Evolutionary conservation across 1,140 invertebrate species (phyloP), one percentile per base, ranked within the genome.

Genomic region (Epicauta chinensis): DNA sequence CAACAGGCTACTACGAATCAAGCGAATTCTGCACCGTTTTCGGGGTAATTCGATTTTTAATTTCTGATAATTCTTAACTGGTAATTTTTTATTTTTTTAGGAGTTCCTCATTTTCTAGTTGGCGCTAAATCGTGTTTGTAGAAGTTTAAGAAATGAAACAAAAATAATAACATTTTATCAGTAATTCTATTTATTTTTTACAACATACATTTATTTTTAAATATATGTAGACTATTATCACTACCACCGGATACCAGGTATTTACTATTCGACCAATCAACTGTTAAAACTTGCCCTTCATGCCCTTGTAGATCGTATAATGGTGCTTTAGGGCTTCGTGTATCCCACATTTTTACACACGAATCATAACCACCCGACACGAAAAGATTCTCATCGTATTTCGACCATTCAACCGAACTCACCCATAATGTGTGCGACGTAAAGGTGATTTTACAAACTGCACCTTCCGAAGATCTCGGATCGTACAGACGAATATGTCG

Each of bases 331-430:
- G 92, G 85, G 70, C 93, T 93, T 73, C 95, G 79, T 2, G 83
- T 85, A 69, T 99, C 97, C 97, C 97, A 99, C 30, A 98, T 71
- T 74, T 98, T 98, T 15, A 97, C 80, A 30, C 86, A 70, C 49
- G 83, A 83, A 70, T 99, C 97, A 71, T 96, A 93, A 11, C 89
- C 85, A 2, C 91, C 93, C 9, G 93, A 97, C 2, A 98, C 77
- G 71, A 99, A 98, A 10, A 93, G 75, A 68, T 92, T 76, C 65
- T 93, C 84, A 56, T 89, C 76, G 0, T 78, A 81, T n/a, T 77
- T 82, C 0, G 91, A 93, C 96, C 97, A 99, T 51, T 79, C 75
- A 0, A 98, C 91, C 13, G 45, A 54, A 55, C 63, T 37, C 82
- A 98, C 88, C 95, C 94, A 98, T 29, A 89, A 84, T 15, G 75